Percentiles rank a stretch among this genome's conserved stretches.
phyloP scores from a whole-genome alignment of 2,113 vertebrate species.

The Plecotus auritus region DNA sequence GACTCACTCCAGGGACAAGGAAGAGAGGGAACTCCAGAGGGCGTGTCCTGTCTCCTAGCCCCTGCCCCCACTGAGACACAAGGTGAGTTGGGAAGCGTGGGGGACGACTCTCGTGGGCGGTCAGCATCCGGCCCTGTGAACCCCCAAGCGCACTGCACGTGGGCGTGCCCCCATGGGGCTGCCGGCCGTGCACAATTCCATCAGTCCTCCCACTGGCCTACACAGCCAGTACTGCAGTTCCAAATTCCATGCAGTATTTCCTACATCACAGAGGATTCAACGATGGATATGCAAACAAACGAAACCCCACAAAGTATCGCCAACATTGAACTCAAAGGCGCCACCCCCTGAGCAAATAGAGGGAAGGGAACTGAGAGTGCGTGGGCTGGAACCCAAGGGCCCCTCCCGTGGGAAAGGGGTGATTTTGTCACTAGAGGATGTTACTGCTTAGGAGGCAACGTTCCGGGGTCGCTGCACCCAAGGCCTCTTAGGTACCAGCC shows the following conservation, averaged over 20 bases:
- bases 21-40: neutral
- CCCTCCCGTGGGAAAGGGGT: neutral
- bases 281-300: neutral
- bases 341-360: neutral
- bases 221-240: neutral
- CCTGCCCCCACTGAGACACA: neutral
- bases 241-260: neutral
- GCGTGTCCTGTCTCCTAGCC: neutral
- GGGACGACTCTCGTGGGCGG: neutral
- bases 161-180: too few species aligned
- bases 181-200: neutral
- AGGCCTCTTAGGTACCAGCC: neutral
- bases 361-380: neutral
- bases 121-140: too few species aligned
- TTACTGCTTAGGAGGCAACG: neutral
- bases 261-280: neutral
- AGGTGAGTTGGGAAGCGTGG: fast-evolving
- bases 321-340: neutral
- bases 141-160: fast-evolving
- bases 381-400: neutral
- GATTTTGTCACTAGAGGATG: neutral
- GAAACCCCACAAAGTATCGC: neutral
- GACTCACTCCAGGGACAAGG: neutral
- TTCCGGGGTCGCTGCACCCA: neutral
- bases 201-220: neutral